Evolutionary conservation across 2,113 vertebrate species (phyloP), one percentile per base, ranked within the genome.

Genomic region (Cyanoramphus novaezelandiae): DNA sequence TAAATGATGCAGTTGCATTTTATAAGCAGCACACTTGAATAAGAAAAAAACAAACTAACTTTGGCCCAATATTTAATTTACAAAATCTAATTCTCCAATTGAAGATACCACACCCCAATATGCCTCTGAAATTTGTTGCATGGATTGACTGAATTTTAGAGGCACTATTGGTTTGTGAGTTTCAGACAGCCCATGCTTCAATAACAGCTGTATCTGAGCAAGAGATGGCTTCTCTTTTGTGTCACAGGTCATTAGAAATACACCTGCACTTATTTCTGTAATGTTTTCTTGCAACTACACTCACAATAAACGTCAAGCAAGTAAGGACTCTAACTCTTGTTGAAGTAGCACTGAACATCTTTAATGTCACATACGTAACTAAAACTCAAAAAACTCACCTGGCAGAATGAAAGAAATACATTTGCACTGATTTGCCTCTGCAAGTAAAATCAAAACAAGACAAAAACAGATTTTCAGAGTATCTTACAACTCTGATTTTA

Each of bases 1-100:
- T 18, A 85, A 74, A 82, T 55, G 13, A 59, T 2, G 4, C 35
- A 80, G 21, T 0, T 0, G 19, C 4, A 17, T 75, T 88, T 44
- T 44, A 72, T 20, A 71, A 90, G 18, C 49, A 88, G 71, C 17
- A 55, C 6, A 13, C 28, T 7, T 9, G 11, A 7, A 6, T 15
- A 64, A 35, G 24, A 69, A 85, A 25, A 69, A 52, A 75, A 24
- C 9, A 35, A 24, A 35, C n/a, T 24, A 37, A 17, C 10, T 43
- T 13, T 12, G 13, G 17, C 29, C 14, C 10, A 35, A 72, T 43
- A 52, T 62, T 67, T 47, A 33, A 64, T 75, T 75, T 62, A 76
- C 44, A 60, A 90, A 69, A 71, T 52, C 23, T 47, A 64, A 20
- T 21, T 72, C 33, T 31, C 29, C 33, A 25, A 71, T 1, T 59